Conservation (phyloP, 2,888 invertebrate species). For the Arctia plantaginis region DNA sequence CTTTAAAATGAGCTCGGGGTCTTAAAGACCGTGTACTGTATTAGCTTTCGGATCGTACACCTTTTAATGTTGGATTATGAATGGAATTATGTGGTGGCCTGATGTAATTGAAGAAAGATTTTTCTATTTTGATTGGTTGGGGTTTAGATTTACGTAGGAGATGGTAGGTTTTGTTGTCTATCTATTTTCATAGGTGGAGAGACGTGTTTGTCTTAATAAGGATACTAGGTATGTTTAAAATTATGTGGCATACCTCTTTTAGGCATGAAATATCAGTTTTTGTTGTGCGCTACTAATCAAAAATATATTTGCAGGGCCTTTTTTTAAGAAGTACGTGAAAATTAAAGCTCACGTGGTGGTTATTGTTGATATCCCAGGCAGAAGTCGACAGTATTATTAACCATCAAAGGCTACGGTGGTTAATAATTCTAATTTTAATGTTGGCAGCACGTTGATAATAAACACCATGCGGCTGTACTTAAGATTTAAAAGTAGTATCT, state of each 20-base stretch:
- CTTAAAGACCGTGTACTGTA: slow-evolving; percentile 43
- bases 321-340: not conserved
- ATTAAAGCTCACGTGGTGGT: not conserved
- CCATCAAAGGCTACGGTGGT: not conserved
- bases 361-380: not conserved
- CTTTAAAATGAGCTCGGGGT: slow-evolving; percentile 50
- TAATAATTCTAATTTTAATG: not conserved
- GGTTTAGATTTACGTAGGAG: not conserved
- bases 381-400: not conserved
- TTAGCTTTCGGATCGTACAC: slow-evolving; percentile 54
- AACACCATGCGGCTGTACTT: not conserved
- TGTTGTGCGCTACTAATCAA: too few relatives aligned
- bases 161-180: not conserved
- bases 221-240: not conserved
- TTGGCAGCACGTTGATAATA: not conserved
- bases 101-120: slow-evolving; percentile 37
- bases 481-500: not conserved
- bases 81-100: slow-evolving; percentile 30
- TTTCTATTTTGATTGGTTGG: slow-evolving; percentile 11
- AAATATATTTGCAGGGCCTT: too few relatives aligned
- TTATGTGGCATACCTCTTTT: not conserved
- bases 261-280: not conserved
- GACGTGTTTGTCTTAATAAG: not conserved
- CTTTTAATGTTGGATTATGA: slow-evolving; percentile 46
- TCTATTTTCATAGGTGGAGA: not conserved